Base-by-base conservation (phyloP, 2,888 invertebrate genomes). In the Drosophila mulleri region DNA sequence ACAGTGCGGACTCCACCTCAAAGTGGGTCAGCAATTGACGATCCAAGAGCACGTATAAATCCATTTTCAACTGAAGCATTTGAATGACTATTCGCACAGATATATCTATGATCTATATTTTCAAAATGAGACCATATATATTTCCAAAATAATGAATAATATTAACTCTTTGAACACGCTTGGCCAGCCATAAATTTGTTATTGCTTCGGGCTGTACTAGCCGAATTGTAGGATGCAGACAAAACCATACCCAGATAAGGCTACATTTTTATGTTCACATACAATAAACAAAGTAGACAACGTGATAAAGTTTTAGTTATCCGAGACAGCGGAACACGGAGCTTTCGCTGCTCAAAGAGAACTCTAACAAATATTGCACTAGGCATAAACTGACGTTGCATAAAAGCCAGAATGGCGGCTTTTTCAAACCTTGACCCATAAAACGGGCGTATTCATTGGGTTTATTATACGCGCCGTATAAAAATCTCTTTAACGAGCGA, bases 341-440 rank as follows among this genome's bases (percentile, higher is more conserved):
- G 7, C n/a, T 20, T 23, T 20, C 12, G 3, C 14, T 29, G 48
- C 23, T 29, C 11, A 23, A 14, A 20, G 12, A 37, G 41, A 50
- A 45, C n/a, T 26, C 12, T 5, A 14, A 26, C 11, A n/a, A 6
- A 11, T 8, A 56, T 32, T 23, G 16, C 26, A 18, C 32, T 14
- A 23, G 11, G 23, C 12, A 42, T 35, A 39, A 12, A 6, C 18
- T 35, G 23, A 16, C 11, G 6, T 12, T 52, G 39, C 14, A 52
- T 35, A 32, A 35, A 23, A 32, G 39, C 11, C 32, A 47, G 39
- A 39, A 16, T 11, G 47, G 2, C 41, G 35, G 47, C 47, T n/a
- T 54, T 41, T 37, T 47, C 2, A 20, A 48, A 54, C 69, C 68
- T 62, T 72, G 75, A 61, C 72, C 61, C 32, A 60, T 52, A 37